Percentiles rank a stretch among this genome's conserved stretches.
Conservation (phyloP, 2,888 invertebrate species). For the Brenthis hecate region DNA sequence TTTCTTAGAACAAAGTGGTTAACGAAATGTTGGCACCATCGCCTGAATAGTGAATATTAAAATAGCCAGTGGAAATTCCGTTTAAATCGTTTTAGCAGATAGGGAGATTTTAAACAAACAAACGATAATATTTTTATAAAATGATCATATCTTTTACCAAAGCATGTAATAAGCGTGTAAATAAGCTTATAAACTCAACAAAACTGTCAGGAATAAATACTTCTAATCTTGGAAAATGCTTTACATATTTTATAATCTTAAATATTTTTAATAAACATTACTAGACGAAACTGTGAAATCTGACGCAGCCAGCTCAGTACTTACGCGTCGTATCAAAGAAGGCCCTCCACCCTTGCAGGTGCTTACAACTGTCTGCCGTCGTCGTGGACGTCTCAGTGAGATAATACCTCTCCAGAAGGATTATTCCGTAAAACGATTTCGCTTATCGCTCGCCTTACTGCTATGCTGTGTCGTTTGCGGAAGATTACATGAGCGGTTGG, state of each 20-base stretch:
- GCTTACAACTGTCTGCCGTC: constrained; percentile 47
- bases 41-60: too few species aligned
- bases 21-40: too few species aligned
- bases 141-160: too few species aligned
- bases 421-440: constrained; percentile 32
- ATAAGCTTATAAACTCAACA: too few species aligned
- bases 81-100: too few species aligned
- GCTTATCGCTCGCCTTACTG: constrained; percentile 27
- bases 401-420: constrained; percentile 61
- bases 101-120: too few species aligned
- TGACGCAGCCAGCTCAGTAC: constrained; percentile 26
- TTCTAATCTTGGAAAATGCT: too few species aligned
- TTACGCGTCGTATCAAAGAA: constrained; percentile 28
- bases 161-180: too few species aligned
- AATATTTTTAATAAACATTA: constrained; percentile 16
- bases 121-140: too few species aligned
- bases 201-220: too few species aligned
- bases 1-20: too few species aligned
- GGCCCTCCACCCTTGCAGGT: constrained; percentile 50
- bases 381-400: constrained; percentile 51
- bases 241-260: neutral
- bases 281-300: constrained; percentile 8
- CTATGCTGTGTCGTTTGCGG: constrained; percentile 21
- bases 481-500: constrained; percentile 22
- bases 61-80: too few species aligned